Evolutionary conservation across 2,113 vertebrate genomes (phyloP).

Genomic region (Rhinolophus ferrumequinum): DNA sequence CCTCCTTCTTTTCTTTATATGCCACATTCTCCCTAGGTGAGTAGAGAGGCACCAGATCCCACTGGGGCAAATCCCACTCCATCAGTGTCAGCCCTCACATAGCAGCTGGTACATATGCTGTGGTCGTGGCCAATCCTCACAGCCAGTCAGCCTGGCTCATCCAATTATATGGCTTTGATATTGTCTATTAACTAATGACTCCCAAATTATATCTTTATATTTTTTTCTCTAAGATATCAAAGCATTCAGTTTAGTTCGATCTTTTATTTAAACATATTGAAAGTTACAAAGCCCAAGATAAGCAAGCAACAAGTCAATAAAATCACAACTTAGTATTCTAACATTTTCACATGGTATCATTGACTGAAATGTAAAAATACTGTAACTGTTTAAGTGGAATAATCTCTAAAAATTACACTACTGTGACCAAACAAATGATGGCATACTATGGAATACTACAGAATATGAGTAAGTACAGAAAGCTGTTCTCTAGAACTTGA

Average conservation of each 20-base stretch:
- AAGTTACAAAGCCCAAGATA: slow-evolving; percentile 56
- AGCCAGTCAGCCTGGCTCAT: neutral
- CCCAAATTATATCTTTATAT: neutral
- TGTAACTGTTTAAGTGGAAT: slow-evolving; percentile 26
- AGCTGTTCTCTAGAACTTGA: neutral
- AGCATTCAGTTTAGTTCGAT: slow-evolving; percentile 28
- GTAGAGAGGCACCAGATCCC: too few species aligned
- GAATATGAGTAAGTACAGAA: neutral
- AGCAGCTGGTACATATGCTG: too few species aligned
- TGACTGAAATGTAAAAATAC: slow-evolving; percentile 40
- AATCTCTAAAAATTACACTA: slow-evolving; percentile 35
- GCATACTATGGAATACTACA: neutral
- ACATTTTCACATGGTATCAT: slow-evolving; percentile 17
- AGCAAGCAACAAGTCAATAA: slow-evolving; percentile 49
- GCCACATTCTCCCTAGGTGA: neutral
- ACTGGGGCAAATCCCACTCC: too few species aligned
- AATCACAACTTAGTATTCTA: slow-evolving; percentile 59
- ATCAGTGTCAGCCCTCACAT: too few species aligned
- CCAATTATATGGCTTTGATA: neutral
- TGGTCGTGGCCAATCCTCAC: too few species aligned
- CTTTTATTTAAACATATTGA: slow-evolving; percentile 12
- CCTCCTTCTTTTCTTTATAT: neutral
- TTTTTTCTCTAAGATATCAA: neutral
- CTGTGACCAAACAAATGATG: neutral
- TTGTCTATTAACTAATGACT: neutral